A percentile compares a stretch with the other conserved stretches of the same genome.
These are phyloP conservation scores for Lasius fuliginosus DNA, from an alignment of 2,888 invertebrate genomes.

Conservation along the genomic window DNA sequence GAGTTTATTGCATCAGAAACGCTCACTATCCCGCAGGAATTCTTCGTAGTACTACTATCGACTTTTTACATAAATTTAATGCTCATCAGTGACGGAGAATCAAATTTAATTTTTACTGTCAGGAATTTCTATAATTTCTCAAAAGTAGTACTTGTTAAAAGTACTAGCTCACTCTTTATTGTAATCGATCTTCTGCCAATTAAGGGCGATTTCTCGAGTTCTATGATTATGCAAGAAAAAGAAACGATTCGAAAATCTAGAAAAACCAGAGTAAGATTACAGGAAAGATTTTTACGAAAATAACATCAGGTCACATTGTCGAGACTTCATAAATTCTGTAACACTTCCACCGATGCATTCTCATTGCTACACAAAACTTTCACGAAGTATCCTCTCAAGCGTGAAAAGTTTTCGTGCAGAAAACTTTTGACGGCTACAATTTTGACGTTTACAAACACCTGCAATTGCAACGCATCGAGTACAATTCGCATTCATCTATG, in stretches of 20 bases:
- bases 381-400: slow-evolving; percentile 26
- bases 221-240: background rate
- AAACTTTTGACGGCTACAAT: slow-evolving; percentile 37
- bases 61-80: slow-evolving; percentile 46
- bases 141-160: background rate
- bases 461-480: slow-evolving; percentile 40
- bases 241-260: background rate
- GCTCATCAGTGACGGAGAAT: slow-evolving; percentile 35
- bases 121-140: slow-evolving; percentile 39
- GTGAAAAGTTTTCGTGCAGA: slow-evolving; percentile 32
- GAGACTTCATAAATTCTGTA: slow-evolving; percentile 44
- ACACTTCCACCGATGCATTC: slow-evolving; percentile 24
- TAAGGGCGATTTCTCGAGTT: background rate
- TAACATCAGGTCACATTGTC: slow-evolving; percentile 40
- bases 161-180: background rate
- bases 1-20: slow-evolving; percentile 12
- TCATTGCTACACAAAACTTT: slow-evolving; percentile 31
- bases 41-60: slow-evolving; percentile 26
- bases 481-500: slow-evolving; percentile 47
- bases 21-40: slow-evolving; percentile 17
- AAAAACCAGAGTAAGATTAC: background rate
- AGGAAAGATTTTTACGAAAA: slow-evolving; percentile 11
- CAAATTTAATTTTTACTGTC: slow-evolving; percentile 54
- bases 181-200: slow-evolving; percentile 33
- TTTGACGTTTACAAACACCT: slow-evolving; percentile 47